Conservation (phyloP, 35 echinoderm and acorn worm genomes). For the Hemicentrotus pulcherrimus region DNA sequence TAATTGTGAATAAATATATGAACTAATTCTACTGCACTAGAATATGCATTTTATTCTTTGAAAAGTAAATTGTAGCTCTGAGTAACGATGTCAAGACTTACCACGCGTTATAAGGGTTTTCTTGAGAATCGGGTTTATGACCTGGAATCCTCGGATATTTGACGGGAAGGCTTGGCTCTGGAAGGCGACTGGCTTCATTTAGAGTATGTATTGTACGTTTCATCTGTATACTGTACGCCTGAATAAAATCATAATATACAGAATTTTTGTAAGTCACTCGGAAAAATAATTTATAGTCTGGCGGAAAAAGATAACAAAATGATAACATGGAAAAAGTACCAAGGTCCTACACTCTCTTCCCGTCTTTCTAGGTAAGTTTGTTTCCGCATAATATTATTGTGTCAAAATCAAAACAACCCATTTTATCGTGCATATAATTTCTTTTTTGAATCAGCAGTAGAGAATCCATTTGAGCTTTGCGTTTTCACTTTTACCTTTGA, state of each 20-base stretch:
- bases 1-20: too few relatives aligned
- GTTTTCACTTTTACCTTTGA: too few relatives aligned
- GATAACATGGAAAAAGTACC: neutral
- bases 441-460: neutral
- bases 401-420: neutral
- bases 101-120: constrained; percentile 87
- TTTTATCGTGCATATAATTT: neutral
- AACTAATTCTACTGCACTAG: too few relatives aligned
- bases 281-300: neutral
- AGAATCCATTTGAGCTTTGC: neutral
- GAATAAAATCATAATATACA: neutral
- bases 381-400: neutral
- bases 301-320: neutral
- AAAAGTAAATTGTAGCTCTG: too few relatives aligned
- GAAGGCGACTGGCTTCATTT: constrained; percentile 52
- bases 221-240: constrained; percentile 55
- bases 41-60: too few relatives aligned
- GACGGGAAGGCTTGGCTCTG: constrained; percentile 75
- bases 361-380: neutral
- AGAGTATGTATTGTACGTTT: constrained; percentile 16
- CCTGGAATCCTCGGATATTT: constrained; percentile 83
- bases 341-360: neutral
- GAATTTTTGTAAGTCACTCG: neutral
- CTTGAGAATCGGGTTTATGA: constrained; percentile 60
- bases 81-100: constrained; percentile 27